A percentile compares a stretch with the other conserved stretches of the same genome.
Conservation (phyloP, 2,113 vertebrate genomes). For the Anseranas semipalmata region DNA sequence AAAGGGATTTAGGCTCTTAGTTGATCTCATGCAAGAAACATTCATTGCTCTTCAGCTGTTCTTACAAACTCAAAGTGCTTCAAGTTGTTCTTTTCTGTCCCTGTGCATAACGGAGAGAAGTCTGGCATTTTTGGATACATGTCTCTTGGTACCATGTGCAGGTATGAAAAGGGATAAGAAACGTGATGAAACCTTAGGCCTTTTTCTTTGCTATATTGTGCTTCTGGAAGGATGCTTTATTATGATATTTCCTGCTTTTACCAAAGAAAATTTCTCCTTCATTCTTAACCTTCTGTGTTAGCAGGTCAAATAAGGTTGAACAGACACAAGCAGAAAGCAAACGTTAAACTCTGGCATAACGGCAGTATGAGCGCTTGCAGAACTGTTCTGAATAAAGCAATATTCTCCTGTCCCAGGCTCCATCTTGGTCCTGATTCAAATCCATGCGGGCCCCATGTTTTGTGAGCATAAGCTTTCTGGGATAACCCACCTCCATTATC, state of each 20-base stretch:
- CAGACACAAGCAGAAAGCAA: neutral
- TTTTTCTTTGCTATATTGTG: neutral
- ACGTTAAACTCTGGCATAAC: neutral
- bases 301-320: neutral
- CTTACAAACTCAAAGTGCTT: neutral
- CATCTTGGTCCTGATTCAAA: neutral
- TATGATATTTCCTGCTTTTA: neutral
- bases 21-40: neutral
- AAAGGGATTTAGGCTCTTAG: neutral
- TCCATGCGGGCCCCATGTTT: fast-evolving
- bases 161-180: neutral
- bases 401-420: neutral
- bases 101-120: neutral
- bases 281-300: neutral
- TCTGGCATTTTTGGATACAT: neutral
- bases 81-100: neutral
- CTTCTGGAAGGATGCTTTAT: neutral
- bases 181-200: neutral
- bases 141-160: neutral
- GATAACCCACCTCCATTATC: neutral
- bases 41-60: neutral
- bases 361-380: neutral
- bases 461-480: neutral
- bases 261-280: neutral
- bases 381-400: neutral